Percentiles rank a stretch among this genome's conserved stretches.
phyloP scores from a whole-genome alignment of 2,797 vertebrate genomes.

The Acipenser oxyrinchus region DNA sequence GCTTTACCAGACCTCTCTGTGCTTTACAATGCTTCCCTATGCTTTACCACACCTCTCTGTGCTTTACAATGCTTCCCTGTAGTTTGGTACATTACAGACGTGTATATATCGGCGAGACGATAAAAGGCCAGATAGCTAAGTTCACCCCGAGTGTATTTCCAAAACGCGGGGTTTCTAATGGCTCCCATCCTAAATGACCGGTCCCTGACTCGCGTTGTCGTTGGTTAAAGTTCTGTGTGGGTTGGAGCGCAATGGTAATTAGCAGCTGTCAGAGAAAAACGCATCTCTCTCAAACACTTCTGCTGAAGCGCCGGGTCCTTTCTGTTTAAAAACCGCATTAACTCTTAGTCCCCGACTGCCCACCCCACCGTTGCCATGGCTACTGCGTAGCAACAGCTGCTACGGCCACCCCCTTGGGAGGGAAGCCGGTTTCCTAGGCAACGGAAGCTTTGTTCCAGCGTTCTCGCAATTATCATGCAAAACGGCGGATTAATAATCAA shows the following conservation, averaged over 20 bases:
- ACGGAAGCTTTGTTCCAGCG: constrained; percentile 41
- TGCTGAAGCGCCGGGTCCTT: background rate
- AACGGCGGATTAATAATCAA: constrained; percentile 3
- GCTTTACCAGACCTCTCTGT: too few species aligned
- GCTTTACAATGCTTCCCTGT: too few species aligned
- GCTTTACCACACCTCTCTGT: too few species aligned
- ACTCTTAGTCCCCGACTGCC: constrained; percentile 9
- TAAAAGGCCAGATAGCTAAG: too few species aligned
- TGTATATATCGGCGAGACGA: too few species aligned
- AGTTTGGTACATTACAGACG: too few species aligned
- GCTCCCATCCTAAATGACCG: too few species aligned
- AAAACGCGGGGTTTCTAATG: too few species aligned
- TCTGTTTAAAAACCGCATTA: too few species aligned
- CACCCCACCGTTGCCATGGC: constrained; percentile 33
- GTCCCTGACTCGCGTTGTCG: too few species aligned
- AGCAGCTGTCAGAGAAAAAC: background rate
- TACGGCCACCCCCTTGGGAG: constrained; percentile 1
- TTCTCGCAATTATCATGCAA: constrained; percentile 23
- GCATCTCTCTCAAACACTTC: background rate
- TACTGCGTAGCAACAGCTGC: constrained; percentile 54
- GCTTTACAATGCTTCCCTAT: too few species aligned
- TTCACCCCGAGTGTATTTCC: too few species aligned
- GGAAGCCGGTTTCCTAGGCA: constrained; percentile 45
- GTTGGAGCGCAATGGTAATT: background rate
- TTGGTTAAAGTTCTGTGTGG: background rate